Conservation (phyloP, 1,140 invertebrate species). For the Drosophila nigromelanica region DNA sequence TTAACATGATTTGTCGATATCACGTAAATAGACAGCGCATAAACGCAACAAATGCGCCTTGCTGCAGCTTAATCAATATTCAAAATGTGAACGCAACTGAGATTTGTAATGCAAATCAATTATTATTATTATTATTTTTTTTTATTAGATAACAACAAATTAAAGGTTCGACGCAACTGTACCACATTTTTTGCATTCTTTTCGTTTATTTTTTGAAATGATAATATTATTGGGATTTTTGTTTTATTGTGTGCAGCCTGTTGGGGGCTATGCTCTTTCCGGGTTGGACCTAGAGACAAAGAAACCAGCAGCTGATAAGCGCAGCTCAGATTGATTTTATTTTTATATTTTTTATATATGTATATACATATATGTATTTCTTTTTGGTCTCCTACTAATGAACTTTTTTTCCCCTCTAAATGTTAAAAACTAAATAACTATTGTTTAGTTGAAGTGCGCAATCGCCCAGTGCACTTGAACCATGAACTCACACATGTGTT, state of each 20-base stretch:
- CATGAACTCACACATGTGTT: not conserved
- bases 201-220: constrained; percentile 2
- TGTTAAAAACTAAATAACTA: not conserved
- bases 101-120: constrained; percentile 41
- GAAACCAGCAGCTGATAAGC: not conserved
- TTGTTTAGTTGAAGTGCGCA: not conserved
- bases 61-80: constrained; percentile 52
- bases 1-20: no score
- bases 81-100: constrained; percentile 41
- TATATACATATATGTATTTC: no score
- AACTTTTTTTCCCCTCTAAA: not conserved
- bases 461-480: not conserved
- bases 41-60: constrained; percentile 14
- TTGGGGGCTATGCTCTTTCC: no score
- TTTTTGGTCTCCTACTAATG: no score
- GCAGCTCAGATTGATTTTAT: no score
- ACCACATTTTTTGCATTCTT: constrained; percentile 18
- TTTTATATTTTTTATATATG: no score
- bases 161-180: constrained; percentile 13
- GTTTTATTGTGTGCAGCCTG: no score
- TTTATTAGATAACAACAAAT: constrained; percentile 33
- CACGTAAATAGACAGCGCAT: not conserved
- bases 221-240: constrained; percentile 16
- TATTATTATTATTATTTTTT: constrained; percentile 10
- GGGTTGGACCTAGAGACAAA: no score